Conservation (phyloP, 2,113 vertebrate species). For the Tretioscincus oriximinensis region DNA sequence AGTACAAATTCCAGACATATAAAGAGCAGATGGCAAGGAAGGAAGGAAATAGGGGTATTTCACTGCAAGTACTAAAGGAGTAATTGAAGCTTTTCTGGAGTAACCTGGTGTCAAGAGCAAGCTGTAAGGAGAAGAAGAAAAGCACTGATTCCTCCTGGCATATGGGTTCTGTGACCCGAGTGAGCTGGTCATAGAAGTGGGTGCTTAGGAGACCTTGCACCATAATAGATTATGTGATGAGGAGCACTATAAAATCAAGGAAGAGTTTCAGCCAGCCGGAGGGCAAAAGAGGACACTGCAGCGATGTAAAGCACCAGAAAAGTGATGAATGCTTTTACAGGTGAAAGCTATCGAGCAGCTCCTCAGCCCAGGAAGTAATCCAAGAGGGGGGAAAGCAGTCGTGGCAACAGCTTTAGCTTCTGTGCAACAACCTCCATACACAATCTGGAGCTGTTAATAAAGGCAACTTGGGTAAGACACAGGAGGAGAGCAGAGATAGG, state of each 20-base stretch:
- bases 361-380: neutral
- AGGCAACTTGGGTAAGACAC: neutral
- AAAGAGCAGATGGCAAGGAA: neutral
- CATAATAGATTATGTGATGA: neutral
- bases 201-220: neutral
- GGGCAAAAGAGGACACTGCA: neutral
- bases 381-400: neutral
- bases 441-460: slow-evolving; percentile 12
- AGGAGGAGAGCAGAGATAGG: neutral
- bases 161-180: neutral
- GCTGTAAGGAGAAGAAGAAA: neutral
- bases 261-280: slow-evolving; percentile 10
- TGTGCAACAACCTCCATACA: neutral
- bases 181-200: neutral
- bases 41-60: neutral
- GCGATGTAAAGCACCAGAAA: neutral
- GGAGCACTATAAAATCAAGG: neutral
- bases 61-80: neutral
- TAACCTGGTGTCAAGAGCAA: neutral
- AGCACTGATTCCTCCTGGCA: neutral
- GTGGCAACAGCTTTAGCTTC: neutral
- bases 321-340: neutral
- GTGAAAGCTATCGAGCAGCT: neutral
- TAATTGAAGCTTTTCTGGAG: neutral
- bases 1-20: neutral